These are phyloP conservation scores for Trochalopteron elliotii DNA, from an alignment of 2,113 vertebrate genomes.

Conservation along the genomic window DNA sequence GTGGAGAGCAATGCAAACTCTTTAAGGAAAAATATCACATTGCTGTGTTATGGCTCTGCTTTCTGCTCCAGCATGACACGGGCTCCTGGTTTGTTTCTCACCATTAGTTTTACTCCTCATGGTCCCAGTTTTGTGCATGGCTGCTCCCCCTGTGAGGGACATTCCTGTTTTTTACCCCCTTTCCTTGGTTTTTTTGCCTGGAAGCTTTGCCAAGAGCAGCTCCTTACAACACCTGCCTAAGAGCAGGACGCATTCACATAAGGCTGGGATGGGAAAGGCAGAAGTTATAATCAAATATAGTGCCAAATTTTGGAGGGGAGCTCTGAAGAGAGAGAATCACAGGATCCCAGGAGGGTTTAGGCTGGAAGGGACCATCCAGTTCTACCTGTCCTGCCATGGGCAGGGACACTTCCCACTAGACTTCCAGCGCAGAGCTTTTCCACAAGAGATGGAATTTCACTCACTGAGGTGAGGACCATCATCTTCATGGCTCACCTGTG, in stretches of 20 bases:
- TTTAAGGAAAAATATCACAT: neutral
- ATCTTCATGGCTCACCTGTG: neutral
- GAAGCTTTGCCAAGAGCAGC: neutral
- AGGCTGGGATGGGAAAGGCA: neutral
- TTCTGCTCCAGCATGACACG: fast-evolving
- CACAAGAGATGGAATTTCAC: neutral
- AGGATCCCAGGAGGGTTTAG: neutral
- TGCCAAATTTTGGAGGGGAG: neutral
- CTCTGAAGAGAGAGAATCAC: neutral
- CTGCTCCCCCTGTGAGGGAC: neutral
- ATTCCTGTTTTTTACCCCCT: neutral
- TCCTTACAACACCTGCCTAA: neutral
- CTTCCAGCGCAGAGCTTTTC: neutral
- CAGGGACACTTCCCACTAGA: neutral
- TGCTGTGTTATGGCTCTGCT: neutral
- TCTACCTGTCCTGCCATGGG: neutral
- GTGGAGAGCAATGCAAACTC: neutral
- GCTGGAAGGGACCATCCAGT: neutral
- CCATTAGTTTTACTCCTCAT: neutral
- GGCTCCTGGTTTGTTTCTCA: neutral
- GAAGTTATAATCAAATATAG: neutral
- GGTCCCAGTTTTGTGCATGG: neutral
- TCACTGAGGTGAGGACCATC: neutral
- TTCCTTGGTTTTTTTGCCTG: neutral
- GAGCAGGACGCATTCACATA: fast-evolving